Evolutionary conservation across 2,888 invertebrate species (phyloP), one percentile per base, ranked within the genome.

Genomic region (Napeogenes sylphis): DNA sequence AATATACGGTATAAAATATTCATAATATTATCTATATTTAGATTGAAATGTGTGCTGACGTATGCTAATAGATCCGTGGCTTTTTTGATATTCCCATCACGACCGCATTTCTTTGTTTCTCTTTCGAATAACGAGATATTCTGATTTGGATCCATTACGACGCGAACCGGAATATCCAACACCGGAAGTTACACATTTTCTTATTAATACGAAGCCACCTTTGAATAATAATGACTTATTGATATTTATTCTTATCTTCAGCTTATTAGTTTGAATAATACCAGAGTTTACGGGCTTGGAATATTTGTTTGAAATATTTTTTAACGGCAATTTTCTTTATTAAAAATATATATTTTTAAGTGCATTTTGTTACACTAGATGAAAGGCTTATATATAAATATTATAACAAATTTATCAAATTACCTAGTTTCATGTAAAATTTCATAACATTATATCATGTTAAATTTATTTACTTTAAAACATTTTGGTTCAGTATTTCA

Each of bases 101-200:
- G 90, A 76, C 77, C 77, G 69, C 70, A 65, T 84, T 87, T 87
- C 87, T 89, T 89, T 89, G 88, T 87, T 87, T 87, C 82, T 78
- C 75, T 78, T 82, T 82, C 81, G 82, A 87, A 86, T 87, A 88
- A 89, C 88, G 86, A 87, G 87, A 87, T 89, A 89, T 89, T 89
- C 85, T 87, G 90, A 89, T 88, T 88, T 84, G 78, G 73, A 75
- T 75, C 85, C 80, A 88, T 88, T 87, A 88, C 84, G 80, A 83
- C 81, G 82, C 84, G 84, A 84, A 85, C 83, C 83, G 83, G 87
- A 87, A 88, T 87, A 89, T 85, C 86, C 85, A 85, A 85, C 85
- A 83, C 81, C 81, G 82, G 86, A 86, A 85, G 80, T 82, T 83
- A 87, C 85, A 85, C 86, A 85, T 87, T 86, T 87, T 87, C 87